Conservation (phyloP, 2,113 vertebrate genomes). For the Athene cunicularia region DNA sequence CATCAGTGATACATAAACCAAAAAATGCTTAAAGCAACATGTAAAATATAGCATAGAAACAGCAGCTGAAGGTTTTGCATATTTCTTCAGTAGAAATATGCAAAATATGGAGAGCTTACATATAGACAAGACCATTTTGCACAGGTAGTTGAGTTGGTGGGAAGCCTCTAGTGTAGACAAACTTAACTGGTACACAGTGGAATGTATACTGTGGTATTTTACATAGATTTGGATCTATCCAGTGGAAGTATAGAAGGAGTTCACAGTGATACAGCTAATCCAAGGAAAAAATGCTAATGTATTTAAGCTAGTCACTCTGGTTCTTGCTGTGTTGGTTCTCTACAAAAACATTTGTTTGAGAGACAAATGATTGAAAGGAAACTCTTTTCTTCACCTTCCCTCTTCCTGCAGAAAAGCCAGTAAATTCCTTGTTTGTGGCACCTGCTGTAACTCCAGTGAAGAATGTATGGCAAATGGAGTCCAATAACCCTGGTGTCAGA, state of each 20-base stretch:
- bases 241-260: neutral
- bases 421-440: slow-evolving; percentile 90
- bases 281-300: neutral
- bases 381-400: neutral
- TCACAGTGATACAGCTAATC: neutral
- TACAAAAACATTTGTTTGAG: neutral
- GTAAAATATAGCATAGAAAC: neutral
- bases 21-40: neutral
- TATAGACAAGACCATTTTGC: neutral
- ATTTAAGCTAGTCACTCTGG: neutral
- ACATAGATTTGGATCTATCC: neutral
- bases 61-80: neutral
- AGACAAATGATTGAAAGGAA: neutral
- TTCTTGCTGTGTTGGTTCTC: neutral
- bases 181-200: neutral
- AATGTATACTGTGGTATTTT: neutral
- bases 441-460: slow-evolving; percentile 93
- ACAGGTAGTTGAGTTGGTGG: neutral
- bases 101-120: neutral
- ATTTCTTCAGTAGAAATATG: neutral
- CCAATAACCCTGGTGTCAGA: slow-evolving; percentile 92
- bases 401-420: slow-evolving; percentile 77
- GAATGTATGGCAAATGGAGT: slow-evolving; percentile 69
- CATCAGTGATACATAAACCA: neutral
- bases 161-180: neutral